These are phyloP conservation scores for Rhabdophis nuchalis DNA, from an alignment of 2,797 vertebrate species.

Conservation along the genomic window DNA sequence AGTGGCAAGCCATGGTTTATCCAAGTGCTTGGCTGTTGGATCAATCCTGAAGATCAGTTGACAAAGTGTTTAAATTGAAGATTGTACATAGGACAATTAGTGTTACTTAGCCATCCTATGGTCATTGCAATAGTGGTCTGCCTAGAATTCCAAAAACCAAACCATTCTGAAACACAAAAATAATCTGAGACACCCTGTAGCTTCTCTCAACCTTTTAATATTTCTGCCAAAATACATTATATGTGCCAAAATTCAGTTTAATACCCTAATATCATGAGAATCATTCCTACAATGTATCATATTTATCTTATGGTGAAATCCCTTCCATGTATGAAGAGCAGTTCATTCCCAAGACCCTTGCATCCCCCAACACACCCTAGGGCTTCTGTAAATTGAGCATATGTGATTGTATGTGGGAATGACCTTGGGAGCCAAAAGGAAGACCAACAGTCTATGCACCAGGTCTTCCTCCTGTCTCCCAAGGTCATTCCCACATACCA, in stretches of 20 bases:
- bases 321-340: not conserved
- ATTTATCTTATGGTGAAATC: not conserved
- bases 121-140: constrained; percentile 47
- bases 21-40: constrained; percentile 48
- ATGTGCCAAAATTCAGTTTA: not conserved
- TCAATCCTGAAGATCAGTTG: constrained; percentile 49
- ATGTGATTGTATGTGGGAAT: not conserved
- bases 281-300: not conserved
- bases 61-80: constrained; percentile 65
- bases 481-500: not conserved
- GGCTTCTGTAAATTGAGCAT: not conserved
- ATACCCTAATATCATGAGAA: not conserved
- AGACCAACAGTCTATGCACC: not conserved
- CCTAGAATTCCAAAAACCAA: constrained; percentile 43
- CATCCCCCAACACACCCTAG: not conserved
- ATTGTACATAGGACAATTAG: constrained; percentile 60
- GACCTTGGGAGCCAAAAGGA: not conserved
- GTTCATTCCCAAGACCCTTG: not conserved
- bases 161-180: constrained; percentile 57
- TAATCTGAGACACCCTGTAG: constrained; percentile 40
- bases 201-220: not conserved
- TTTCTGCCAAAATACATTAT: accelerated
- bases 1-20: constrained; percentile 21
- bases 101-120: constrained; percentile 44
- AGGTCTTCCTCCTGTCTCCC: not conserved